phyloP scores from a whole-genome alignment of 2,888 invertebrate species.

The Eupelmus urozonus region DNA sequence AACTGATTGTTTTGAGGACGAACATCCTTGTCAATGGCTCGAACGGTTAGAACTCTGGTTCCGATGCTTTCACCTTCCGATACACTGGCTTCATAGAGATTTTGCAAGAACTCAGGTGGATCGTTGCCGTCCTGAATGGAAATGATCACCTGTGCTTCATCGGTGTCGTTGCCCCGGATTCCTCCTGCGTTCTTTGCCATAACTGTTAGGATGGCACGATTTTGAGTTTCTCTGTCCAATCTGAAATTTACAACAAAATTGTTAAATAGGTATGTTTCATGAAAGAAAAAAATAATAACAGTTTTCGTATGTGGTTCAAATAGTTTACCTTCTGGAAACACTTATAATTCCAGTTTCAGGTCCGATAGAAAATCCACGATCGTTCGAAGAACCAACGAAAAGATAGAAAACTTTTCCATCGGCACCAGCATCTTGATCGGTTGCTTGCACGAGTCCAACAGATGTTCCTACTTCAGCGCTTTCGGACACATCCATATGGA shows the following conservation, averaged over 20 bases:
- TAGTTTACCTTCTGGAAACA: conserved; percentile 82
- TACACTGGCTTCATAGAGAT: conserved; percentile 87
- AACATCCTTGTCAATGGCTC: conserved; percentile 94
- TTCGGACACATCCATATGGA: conserved; percentile 95
- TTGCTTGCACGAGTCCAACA: conserved; percentile 91
- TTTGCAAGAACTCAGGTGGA: conserved; percentile 93
- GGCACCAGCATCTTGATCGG: conserved; percentile 92
- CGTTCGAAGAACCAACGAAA: conserved; percentile 95
- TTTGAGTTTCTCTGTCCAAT: conserved; percentile 92
- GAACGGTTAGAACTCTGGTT: conserved; percentile 86
- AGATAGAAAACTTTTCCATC: conserved; percentile 94
- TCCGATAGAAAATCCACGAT: conserved; percentile 92
- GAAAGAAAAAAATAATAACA: background rate
- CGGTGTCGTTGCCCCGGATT: conserved; percentile 95
- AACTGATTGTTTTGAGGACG: conserved; percentile 94
- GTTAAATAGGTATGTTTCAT: background rate
- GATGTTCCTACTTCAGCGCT: conserved; percentile 91
- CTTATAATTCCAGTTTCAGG: conserved; percentile 90
- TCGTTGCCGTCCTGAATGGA: conserved; percentile 97
- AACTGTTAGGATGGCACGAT: conserved; percentile 92
- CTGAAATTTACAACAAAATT: conserved; percentile 65
- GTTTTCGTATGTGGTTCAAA: background rate
- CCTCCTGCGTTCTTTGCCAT: conserved; percentile 97
- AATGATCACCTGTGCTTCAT: conserved; percentile 95
- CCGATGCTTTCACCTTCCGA: conserved; percentile 89